phyloP scores from a whole-genome alignment of 2,888 invertebrate species.

The Himalopsyche anomala region DNA sequence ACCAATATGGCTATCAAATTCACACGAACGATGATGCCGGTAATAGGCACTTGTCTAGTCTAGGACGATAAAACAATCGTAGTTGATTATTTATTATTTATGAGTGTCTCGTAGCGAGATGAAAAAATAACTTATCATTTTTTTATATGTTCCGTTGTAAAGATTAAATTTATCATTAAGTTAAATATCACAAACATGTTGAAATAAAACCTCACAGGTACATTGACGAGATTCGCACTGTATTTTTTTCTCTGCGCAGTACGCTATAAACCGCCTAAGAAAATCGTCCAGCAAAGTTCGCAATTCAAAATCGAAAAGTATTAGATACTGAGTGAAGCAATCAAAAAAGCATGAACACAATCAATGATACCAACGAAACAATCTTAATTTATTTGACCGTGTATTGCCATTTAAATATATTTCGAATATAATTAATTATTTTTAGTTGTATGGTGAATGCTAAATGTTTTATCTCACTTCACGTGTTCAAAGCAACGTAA shows the following conservation, averaged over 20 bases:
- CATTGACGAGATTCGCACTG: constrained; percentile 24
- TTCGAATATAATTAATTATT: neutral
- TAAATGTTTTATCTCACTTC: constrained; percentile 45
- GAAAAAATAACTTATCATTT: constrained; percentile 44
- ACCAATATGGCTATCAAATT: no score
- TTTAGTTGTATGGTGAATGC: neutral
- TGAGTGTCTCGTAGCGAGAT: neutral
- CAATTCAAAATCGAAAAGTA: neutral
- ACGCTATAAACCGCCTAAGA: neutral
- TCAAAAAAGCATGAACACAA: neutral
- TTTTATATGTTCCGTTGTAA: constrained; percentile 43
- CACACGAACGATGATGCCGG: no score
- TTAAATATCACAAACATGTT: constrained; percentile 46
- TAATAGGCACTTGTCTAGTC: neutral
- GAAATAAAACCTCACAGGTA: constrained; percentile 8
- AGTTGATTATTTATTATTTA: constrained; percentile 27
- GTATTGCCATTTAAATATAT: neutral
- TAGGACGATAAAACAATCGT: neutral
- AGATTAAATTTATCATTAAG: constrained; percentile 51
- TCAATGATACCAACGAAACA: neutral
- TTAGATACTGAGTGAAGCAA: no score
- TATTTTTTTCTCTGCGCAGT: constrained; percentile 35
- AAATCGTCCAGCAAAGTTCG: neutral
- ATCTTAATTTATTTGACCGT: neutral
- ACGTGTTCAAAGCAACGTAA: neutral